phyloP scores from a whole-genome alignment of 2,888 invertebrate species.

The Lissocephala sabroskyi region DNA sequence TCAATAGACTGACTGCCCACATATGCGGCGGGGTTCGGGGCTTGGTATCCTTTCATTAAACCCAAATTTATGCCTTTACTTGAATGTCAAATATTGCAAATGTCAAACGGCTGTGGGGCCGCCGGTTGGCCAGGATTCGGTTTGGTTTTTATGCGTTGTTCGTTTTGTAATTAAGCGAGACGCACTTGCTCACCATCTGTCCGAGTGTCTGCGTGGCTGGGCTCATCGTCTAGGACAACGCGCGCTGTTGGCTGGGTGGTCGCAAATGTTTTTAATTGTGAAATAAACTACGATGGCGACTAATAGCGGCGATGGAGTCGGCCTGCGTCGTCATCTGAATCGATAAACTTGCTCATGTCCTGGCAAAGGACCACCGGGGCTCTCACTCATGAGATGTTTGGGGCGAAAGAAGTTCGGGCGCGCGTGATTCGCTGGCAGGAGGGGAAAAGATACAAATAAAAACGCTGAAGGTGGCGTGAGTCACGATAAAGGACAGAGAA shows the following conservation, averaged over 20 bases:
- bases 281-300: constrained; percentile 25
- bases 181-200: constrained; percentile 55
- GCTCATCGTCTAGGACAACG: constrained; percentile 15
- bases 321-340: too few species aligned
- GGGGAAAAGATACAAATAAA: too few species aligned
- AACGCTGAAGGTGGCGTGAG: too few species aligned
- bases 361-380: too few species aligned
- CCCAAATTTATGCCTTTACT: constrained; percentile 63
- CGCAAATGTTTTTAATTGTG: constrained; percentile 50
- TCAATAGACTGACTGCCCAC: too few species aligned
- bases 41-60: constrained; percentile 51
- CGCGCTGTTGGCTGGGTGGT: constrained; percentile 4
- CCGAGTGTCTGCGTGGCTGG: constrained; percentile 10
- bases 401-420: too few species aligned
- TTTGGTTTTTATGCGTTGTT: constrained; percentile 63
- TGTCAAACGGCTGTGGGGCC: constrained; percentile 8
- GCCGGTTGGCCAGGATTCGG: not conserved
- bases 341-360: too few species aligned
- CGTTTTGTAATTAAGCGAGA: constrained; percentile 66
- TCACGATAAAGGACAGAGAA: too few species aligned
- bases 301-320: too few species aligned
- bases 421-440: too few species aligned
- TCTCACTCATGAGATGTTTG: too few species aligned
- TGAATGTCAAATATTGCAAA: constrained; percentile 61
- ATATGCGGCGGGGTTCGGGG: too few species aligned